Conservation (phyloP, 2,113 vertebrate species). For the Cyanoderma ruficeps region DNA sequence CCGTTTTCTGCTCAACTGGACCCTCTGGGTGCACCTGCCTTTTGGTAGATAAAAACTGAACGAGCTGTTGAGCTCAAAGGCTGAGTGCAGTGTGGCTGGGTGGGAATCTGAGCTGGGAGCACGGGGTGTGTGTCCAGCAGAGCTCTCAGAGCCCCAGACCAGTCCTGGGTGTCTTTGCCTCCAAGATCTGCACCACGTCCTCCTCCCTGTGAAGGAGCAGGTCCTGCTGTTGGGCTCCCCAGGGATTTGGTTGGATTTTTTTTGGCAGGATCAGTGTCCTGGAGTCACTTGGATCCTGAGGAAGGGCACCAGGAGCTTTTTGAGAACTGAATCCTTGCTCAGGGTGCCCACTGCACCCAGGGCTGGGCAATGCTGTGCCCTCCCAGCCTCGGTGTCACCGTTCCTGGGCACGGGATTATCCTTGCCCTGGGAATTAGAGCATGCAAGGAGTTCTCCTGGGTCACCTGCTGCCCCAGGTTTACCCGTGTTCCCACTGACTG, state of each 20-base stretch:
- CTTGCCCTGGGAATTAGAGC: background rate
- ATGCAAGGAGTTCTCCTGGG: background rate
- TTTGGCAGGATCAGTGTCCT: background rate
- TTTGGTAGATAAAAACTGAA: rapidly evolving
- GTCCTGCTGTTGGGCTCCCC: rapidly evolving
- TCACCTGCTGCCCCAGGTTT: background rate
- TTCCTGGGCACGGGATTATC: rapidly evolving
- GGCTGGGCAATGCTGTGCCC: background rate
- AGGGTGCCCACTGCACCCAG: background rate
- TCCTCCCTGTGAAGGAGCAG: background rate
- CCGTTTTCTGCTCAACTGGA: background rate
- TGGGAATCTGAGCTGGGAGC: background rate
- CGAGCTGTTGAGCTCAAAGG: background rate
- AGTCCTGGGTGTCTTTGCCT: background rate
- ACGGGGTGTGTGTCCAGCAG: rapidly evolving
- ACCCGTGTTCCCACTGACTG: rapidly evolving
- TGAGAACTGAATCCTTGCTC: background rate
- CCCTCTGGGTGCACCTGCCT: background rate
- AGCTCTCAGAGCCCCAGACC: background rate
- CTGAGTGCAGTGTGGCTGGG: background rate
- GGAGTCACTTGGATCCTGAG: rapidly evolving
- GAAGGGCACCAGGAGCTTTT: background rate
- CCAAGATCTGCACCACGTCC: rapidly evolving
- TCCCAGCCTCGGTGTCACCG: background rate
- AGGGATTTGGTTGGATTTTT: background rate